phyloP scores from a whole-genome alignment of 1,140 invertebrate genomes.

The Drosophila obscura region DNA sequence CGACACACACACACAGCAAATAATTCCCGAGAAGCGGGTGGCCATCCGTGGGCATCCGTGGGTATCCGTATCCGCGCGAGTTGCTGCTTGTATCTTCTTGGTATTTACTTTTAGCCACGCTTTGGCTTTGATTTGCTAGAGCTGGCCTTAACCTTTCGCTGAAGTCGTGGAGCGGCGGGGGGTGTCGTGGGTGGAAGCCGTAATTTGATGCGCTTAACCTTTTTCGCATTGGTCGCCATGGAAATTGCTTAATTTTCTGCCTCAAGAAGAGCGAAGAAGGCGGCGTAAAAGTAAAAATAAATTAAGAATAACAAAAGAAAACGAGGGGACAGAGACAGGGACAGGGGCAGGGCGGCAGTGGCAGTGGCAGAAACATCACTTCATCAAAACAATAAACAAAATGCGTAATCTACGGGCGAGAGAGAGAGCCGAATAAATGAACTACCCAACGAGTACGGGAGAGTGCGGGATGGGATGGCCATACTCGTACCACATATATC shows the following conservation, averaged over 20 bases:
- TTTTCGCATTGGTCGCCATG: conserved; percentile 49
- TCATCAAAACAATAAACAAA: conserved; percentile 70
- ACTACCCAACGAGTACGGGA: conserved; percentile 1
- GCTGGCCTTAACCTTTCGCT: not conserved
- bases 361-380: conserved; percentile 47
- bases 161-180: not conserved
- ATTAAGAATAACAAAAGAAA: conserved; percentile 47
- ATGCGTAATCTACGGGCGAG: conserved; percentile 43
- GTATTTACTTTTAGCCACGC: not conserved
- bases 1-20: not conserved
- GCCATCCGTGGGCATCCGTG: no score
- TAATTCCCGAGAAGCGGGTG: not conserved
- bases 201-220: conserved; percentile 64
- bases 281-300: conserved; percentile 28
- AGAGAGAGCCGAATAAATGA: conserved; percentile 9
- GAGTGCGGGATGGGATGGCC: no score
- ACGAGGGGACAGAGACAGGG: no score
- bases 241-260: conserved; percentile 43
- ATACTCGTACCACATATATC: no score
- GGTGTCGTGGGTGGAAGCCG: conserved; percentile 2
- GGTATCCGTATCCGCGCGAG: not conserved
- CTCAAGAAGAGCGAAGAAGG: not conserved
- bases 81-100: no score
- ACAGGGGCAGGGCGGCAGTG: no score
- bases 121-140: conserved; percentile 57